Evolutionary conservation across 2,797 vertebrate species (phyloP), one percentile per base, ranked within the genome.

Genomic region (Threskiornis aethiopicus): DNA sequence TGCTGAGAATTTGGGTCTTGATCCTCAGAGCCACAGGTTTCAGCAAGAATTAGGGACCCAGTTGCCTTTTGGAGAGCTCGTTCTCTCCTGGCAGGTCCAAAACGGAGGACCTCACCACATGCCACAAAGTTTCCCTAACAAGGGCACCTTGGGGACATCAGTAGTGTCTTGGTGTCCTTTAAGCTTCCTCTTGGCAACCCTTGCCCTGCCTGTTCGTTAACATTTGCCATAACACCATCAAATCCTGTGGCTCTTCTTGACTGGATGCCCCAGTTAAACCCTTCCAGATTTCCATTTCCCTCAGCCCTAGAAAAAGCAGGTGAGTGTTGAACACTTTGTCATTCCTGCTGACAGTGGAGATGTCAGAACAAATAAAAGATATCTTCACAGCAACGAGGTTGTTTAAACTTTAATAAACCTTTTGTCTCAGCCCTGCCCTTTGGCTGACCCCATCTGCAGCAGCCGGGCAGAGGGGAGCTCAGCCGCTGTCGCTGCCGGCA

Each of bases 371-470:
- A 91, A 89, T 90, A 52, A 93, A 86, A 94, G 42, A 77, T 79
- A 39, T 16, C 77, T 84, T 66, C 47, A n/a, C 26, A 54, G 84
- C 25, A 46, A 12, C 17, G 0, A 0, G 46, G 42, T 72, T 4
- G 6, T 82, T 97, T 95, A 92, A 97, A 92, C 25, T 91, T 96
- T 95, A 96, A 94, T 82, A 91, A 94, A 95, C 42, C 44, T 65
- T 52, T 76, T 73, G 47, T 55, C 77, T 77, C 35, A 6, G 33
- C 31, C 4, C 3, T 94, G 65, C n/a, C 66, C 66, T 94, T 69
- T 72, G 39, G 9, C 22, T 44, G 85, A 64, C n/a, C 10, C 31
- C 21, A 0, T 6, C 25, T 0, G 0, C 5, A 17, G 65, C 52
- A 89, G 76, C 3, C 1, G 0, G 41, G n/a, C 71, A 79, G 69